Conservation (phyloP, 2,888 invertebrate genomes). For the Lochmaea capreae region DNA sequence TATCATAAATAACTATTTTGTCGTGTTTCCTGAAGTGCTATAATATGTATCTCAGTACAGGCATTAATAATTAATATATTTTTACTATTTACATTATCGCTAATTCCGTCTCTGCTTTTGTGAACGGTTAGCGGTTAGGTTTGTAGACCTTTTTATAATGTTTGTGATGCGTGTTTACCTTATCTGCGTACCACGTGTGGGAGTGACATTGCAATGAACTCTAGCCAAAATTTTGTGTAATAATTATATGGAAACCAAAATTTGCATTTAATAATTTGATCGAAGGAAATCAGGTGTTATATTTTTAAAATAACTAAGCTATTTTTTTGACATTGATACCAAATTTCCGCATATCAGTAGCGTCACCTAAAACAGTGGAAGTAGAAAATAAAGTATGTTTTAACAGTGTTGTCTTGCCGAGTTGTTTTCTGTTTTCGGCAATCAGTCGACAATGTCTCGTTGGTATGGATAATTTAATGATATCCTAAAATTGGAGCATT, state of each 20-base stretch:
- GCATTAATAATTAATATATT: no score
- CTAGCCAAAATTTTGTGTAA: constrained; percentile 40
- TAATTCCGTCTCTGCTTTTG: neutral
- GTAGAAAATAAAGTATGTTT: no score
- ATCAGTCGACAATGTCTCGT: no score
- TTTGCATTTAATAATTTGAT: neutral
- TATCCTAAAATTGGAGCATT: no score
- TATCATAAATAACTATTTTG: no score
- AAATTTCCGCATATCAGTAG: neutral
- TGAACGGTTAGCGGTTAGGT: constrained; percentile 5
- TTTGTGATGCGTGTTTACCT: constrained; percentile 33
- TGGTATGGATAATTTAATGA: no score
- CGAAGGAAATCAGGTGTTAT: neutral
- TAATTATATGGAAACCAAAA: neutral
- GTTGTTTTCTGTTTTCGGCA: no score
- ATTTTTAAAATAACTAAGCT: neutral
- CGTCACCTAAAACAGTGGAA: neutral
- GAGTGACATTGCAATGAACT: constrained; percentile 50
- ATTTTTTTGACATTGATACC: neutral
- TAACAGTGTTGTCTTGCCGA: no score
- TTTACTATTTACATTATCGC: neutral
- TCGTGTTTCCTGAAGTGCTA: no score
- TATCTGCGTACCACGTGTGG: constrained; percentile 44
- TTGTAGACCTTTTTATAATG: constrained; percentile 28
- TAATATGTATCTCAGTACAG: no score